Evolutionary conservation across 2,888 invertebrate species (phyloP), one percentile per base, ranked within the genome.

Genomic region (Druceiella hillmani): DNA sequence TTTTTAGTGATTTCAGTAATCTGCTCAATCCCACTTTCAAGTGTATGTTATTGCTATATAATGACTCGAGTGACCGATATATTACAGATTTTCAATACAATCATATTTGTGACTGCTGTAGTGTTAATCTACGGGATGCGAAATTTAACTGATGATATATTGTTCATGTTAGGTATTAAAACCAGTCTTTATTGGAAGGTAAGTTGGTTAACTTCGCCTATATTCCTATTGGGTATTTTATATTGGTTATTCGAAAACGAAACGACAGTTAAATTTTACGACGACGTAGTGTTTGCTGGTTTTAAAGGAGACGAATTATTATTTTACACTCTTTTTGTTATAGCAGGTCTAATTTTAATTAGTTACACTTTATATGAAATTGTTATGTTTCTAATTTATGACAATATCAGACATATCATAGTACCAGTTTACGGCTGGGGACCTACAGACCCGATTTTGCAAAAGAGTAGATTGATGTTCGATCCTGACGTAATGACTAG

Each of bases 401-500:
- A 50, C 10, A 37, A 49, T 6, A 41, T 62, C 12, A 28, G 32
- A 10, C 40, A 51, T 3, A 30, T 62, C 34, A 51, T 64, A 41
- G 36, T 24, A 3, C 59, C 67, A 3, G 50, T 51, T n/a, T 33
- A 40, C 9, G 51, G 46, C 32, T 71, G 67, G 68, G 71, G 71
- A 2, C 71, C 71, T 1, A 50, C 26, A 22, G 64, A 71, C 42
- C 50, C 45, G 6, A 50, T 62, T 43, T 54, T 71, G 35, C 59
- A 49, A 33, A 62, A 62, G 45, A 71, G 71, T 46, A 59, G 71
- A 46, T 61, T 58, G 47, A 66, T 71, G 66, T 71, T 71, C 52
- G 59, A 65, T 1, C 67, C 72, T 1, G 65, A 70, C 55, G 64
- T 69, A 47, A 71, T 71, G 71, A 71, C 70, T 0, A 59, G 67